Evolutionary conservation across 1,140 invertebrate genomes (phyloP), one percentile per base, ranked within the genome.

Genomic region (Paraescarpia echinospica): DNA sequence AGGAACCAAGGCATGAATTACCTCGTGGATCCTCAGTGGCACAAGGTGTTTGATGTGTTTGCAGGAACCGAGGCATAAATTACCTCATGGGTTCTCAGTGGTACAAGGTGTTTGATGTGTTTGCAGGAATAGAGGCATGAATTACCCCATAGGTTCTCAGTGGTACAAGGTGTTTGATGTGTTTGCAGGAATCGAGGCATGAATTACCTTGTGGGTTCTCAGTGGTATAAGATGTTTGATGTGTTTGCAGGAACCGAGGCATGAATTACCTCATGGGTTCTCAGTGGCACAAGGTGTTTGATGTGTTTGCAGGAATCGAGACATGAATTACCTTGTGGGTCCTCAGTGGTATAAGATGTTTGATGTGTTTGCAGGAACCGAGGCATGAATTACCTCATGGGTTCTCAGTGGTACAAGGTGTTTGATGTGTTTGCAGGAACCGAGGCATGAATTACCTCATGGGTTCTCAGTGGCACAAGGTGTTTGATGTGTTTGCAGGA

Each of bases 401-500:
- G 99, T 0, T 94, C 97, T 33, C 97, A 99, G 93, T 99, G 99
- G 99, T 97, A 97, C 93, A 97, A 98, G 31, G 98, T 97, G 94
- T 99, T 99, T 96, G 98, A 99, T 96, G 98, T 99, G 14, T n/a
- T n/a, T n/a, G n/a, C n/a, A n/a, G n/a, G n/a, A n/a, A n/a, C n/a
- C 97, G 97, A 94, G 99, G 99, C 5, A 99, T 99, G 98, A 97
- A 97, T 92, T 98, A 98, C 95, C 96, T 99, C 94, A 97, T 99
- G 12, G 99, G 99, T 0, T 94, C 97, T 33, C 97, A 99, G 93
- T 99, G 99, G 99, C 97, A 97, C 93, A 97, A 98, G 31, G 98
- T 97, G 94, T 99, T 99, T 96, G 98, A 99, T 96, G 98, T 99
- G 14, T n/a, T n/a, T n/a, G n/a, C n/a, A n/a, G n/a, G n/a, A n/a